Evolutionary conservation across 1,140 invertebrate genomes (phyloP), one percentile per base, ranked within the genome.

Genomic region (Mylabris phalerata): DNA sequence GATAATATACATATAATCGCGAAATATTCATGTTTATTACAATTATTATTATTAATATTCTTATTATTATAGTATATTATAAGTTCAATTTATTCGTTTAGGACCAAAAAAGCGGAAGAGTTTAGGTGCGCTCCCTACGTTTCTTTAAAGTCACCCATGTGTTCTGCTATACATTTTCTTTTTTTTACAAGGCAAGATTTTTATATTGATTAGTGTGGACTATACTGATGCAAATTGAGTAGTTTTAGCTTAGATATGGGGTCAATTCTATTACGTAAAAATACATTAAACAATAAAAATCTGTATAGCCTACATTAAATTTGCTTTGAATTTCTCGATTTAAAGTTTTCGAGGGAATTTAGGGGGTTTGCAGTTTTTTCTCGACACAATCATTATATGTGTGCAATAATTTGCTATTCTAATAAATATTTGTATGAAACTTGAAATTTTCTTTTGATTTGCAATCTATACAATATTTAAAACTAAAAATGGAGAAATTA

Each of bases 361-460:
- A 19, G 19, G 19, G 19, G 7, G 4, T 32, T 32, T 32, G 32
- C 7, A 5, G 4, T 32, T 32, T 7, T 32, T 32, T 32, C 7
- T 7, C 4, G 2, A 32, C 32, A 69, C 64, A 67, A 70, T 70
- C 66, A 70, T 5, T 70, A 60, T 70, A 63, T 57, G 54, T 67
- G 65, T 68, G 68, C 66, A 70, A 70, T 70, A 68, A 70, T 70
- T 70, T 70, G 68, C 68, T 70, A 69, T 68, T 68, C 66, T 67
- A 70, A 68, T 70, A 70, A 70, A 68, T 39, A 67, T 69, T 68
- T 70, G 61, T 68, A 68, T 58, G 55, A 67, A 61, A 67, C 19
- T 44, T 10, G 5, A 7, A 3, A 11, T 7, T n/a, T n/a, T n/a
- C n/a, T n/a, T n/a, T n/a, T n/a, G n/a, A n/a, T n/a, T 44, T 44